Evolutionary conservation across 2,888 invertebrate species (phyloP).

Genomic region (Thymelicus sylvestris): DNA sequence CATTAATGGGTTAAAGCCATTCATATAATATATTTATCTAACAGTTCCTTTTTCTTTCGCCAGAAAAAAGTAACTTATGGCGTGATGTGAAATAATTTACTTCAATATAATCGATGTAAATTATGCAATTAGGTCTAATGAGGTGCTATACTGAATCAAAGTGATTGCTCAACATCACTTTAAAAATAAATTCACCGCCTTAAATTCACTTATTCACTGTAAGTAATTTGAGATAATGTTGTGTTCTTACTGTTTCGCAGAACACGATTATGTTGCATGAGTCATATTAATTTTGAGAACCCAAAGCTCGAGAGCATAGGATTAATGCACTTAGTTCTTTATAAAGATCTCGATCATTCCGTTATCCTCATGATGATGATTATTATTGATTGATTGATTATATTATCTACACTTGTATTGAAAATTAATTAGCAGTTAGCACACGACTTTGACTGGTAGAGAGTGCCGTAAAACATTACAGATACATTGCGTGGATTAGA

Average conservation of each 20-base stretch:
- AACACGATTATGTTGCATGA: constrained; percentile 60
- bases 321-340: background rate
- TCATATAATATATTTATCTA: too few relatives aligned
- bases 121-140: constrained; percentile 4
- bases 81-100: too few relatives aligned
- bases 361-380: background rate
- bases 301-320: background rate
- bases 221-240: constrained; percentile 55
- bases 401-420: too few relatives aligned
- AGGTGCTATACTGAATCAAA: constrained; percentile 49
- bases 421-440: too few relatives aligned
- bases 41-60: too few relatives aligned
- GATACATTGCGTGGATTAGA: too few relatives aligned
- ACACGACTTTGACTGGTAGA: too few relatives aligned
- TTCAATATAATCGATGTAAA: background rate
- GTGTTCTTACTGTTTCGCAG: constrained; percentile 58
- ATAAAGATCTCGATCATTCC: background rate
- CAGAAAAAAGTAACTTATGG: too few relatives aligned
- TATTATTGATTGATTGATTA: background rate
- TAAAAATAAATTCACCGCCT: constrained; percentile 50
- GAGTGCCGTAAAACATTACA: too few relatives aligned
- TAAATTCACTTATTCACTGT: constrained; percentile 67
- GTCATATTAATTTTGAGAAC: constrained; percentile 53
- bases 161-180: constrained; percentile 58
- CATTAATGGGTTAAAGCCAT: too few relatives aligned